Evolutionary conservation across 2,888 invertebrate genomes (phyloP).

Genomic region (Deroplatys truncata): DNA sequence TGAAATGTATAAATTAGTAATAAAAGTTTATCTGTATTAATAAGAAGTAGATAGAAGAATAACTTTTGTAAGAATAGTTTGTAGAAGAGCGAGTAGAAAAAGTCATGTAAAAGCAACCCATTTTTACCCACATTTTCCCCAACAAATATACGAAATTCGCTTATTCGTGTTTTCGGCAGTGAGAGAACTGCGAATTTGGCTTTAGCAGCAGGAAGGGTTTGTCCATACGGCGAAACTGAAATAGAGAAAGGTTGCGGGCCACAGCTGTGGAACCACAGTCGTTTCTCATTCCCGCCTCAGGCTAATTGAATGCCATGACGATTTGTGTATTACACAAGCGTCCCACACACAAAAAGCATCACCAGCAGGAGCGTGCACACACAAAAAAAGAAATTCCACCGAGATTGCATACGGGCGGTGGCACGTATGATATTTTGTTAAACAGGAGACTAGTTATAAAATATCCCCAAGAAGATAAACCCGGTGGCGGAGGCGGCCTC

Average conservation of each 20-base stretch:
- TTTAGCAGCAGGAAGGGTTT: neutral
- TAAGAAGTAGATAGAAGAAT: too few species aligned
- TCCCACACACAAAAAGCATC: neutral
- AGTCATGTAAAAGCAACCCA: too few species aligned
- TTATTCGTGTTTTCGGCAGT: too few species aligned
- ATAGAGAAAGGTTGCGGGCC: neutral
- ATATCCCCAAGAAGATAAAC: constrained; percentile 15
- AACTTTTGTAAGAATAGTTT: too few species aligned
- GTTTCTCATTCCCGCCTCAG: neutral
- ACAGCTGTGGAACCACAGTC: neutral
- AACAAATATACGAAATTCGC: too few species aligned
- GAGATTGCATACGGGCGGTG: neutral
- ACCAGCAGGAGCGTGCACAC: neutral
- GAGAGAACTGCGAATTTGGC: too few species aligned
- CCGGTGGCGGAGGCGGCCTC: neutral
- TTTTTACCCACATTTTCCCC: neutral
- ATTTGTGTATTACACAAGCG: neutral
- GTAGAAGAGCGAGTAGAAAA: too few species aligned
- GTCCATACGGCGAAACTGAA: neutral
- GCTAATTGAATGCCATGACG: neutral
- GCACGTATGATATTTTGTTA: neutral
- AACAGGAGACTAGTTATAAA: constrained; percentile 4
- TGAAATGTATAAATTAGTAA: too few species aligned
- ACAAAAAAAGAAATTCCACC: neutral
- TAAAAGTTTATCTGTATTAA: too few species aligned